phyloP scores from a whole-genome alignment of 1,140 invertebrate species.

The Cardiocondyla obscurior region DNA sequence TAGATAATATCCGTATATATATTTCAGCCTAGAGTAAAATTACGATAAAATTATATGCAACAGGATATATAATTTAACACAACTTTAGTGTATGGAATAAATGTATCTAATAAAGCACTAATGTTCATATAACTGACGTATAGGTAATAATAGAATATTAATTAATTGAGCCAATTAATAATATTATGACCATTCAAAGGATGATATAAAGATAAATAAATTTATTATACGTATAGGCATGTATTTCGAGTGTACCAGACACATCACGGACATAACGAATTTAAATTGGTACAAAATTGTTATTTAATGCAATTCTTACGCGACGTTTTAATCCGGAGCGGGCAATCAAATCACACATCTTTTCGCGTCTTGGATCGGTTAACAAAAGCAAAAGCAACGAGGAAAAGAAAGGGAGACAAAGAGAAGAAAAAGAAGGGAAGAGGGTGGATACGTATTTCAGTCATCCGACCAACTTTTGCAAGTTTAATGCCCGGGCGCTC shows the following conservation, averaged over 20 bases:
- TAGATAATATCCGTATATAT: background rate
- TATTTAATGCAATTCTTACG: background rate
- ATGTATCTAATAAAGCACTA: conserved; percentile 14
- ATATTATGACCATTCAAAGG: background rate
- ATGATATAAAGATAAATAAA: background rate
- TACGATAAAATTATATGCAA: background rate
- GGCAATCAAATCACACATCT: conserved; percentile 30
- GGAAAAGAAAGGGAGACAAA: background rate
- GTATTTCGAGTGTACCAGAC: background rate
- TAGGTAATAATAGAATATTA: background rate
- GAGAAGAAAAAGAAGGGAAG: conserved; percentile 51
- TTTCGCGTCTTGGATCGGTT: conserved; percentile 47
- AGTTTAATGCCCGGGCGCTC: conserved; percentile 82
- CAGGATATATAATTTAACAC: background rate
- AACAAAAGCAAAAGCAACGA: conserved; percentile 14
- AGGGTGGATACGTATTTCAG: conserved; percentile 80
- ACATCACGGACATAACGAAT: background rate
- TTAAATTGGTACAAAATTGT: background rate
- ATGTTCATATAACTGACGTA: background rate
- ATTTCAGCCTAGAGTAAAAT: background rate
- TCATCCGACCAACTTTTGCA: conserved; percentile 81
- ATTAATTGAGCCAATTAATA: conserved; percentile 13
- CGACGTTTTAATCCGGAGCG: background rate
- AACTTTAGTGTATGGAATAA: background rate
- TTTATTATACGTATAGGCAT: background rate